Evolutionary conservation across 2,113 vertebrate genomes (phyloP).

Genomic region (Sylvia atricapilla): DNA sequence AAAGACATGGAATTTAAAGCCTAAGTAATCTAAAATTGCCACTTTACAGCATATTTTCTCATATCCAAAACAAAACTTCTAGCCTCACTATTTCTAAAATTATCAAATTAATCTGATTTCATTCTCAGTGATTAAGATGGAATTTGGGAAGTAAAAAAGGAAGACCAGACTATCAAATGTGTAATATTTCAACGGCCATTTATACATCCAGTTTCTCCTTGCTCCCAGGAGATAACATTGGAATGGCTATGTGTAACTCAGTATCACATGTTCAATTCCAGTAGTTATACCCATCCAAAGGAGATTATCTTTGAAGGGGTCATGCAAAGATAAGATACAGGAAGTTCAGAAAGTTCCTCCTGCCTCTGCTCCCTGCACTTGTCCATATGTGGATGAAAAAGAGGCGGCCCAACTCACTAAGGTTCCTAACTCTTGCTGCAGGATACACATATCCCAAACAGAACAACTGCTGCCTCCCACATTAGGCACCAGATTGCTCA

Average conservation of each 20-base stretch:
- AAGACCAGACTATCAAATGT: neutral
- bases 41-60: neutral
- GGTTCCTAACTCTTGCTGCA: neutral
- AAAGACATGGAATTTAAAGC: neutral
- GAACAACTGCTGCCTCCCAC: neutral
- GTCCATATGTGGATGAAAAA: neutral
- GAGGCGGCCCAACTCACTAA: accelerated
- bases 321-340: neutral
- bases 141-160: neutral
- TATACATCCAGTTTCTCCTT: neutral
- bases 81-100: neutral
- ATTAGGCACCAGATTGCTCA: neutral
- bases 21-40: neutral
- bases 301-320: neutral
- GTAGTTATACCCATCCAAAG: neutral
- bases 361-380: neutral
- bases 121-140: neutral
- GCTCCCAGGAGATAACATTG: neutral
- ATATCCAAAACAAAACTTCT: neutral
- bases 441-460: neutral
- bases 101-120: neutral
- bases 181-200: neutral
- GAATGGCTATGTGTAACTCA: neutral
- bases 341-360: neutral
- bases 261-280: neutral